These are phyloP conservation scores for Caenorhabditis virilis DNA, from an alignment of 2,888 invertebrate species.

Conservation along the genomic window DNA sequence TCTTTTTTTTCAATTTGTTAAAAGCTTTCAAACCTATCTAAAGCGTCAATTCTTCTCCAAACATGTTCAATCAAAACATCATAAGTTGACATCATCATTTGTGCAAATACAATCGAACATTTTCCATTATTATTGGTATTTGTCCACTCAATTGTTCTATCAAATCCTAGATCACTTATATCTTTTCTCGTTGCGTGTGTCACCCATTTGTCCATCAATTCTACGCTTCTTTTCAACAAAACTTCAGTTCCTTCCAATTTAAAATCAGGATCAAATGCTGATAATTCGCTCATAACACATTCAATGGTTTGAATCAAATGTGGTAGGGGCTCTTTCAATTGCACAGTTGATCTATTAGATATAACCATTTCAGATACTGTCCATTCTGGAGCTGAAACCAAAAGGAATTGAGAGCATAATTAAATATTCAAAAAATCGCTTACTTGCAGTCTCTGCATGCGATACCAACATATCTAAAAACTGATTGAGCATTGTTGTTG, in stretches of 20 bases:
- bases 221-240: constrained; percentile 14
- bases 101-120: constrained; percentile 30
- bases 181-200: constrained; percentile 21
- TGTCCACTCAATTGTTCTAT: constrained; percentile 46
- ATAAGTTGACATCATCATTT: constrained; percentile 44
- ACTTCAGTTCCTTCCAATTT: constrained; percentile 17
- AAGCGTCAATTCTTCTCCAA: constrained; percentile 41
- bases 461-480: constrained; percentile 42
- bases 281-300: constrained; percentile 30
- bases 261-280: constrained; percentile 19
- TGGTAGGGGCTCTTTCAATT: constrained; percentile 38
- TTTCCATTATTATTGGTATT: constrained; percentile 22
- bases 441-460: constrained; percentile 21
- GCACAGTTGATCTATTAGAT: constrained; percentile 5
- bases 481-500: constrained; percentile 34
- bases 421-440: too few relatives aligned
- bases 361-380: constrained; percentile 22
- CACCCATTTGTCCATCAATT: constrained; percentile 38
- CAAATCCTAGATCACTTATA: constrained; percentile 39
- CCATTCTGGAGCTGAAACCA: constrained; percentile 41
- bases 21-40: constrained; percentile 26
- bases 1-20: constrained; percentile 25
- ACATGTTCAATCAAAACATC: constrained; percentile 51
- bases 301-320: constrained; percentile 43
- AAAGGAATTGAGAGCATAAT: too few relatives aligned